Evolutionary conservation across 2,113 vertebrate genomes (phyloP).

Genomic region (Dinomys branickii): DNA sequence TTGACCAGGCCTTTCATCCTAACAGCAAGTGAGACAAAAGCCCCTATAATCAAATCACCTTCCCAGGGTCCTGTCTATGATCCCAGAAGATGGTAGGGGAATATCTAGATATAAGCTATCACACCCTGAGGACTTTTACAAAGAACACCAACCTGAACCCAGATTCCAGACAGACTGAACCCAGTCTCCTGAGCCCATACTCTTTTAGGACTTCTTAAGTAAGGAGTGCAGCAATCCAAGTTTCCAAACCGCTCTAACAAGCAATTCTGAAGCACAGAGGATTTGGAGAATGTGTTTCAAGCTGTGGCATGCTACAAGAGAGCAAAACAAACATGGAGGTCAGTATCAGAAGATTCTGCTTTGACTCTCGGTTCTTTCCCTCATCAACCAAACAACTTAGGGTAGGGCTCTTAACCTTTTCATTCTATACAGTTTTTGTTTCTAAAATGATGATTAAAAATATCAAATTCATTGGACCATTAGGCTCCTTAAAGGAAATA

Average conservation of each 20-base stretch:
- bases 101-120: background rate
- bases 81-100: background rate
- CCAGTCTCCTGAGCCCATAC: background rate
- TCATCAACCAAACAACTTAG: too few species aligned
- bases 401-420: background rate
- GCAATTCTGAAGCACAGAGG: too few species aligned
- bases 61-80: background rate
- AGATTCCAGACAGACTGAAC: background rate
- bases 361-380: background rate
- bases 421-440: background rate
- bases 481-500: background rate
- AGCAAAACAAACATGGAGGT: accelerated
- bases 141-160: background rate
- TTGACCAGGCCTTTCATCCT: background rate
- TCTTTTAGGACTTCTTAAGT: background rate
- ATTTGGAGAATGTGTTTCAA: background rate
- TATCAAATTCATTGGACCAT: background rate
- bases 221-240: background rate
- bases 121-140: background rate
- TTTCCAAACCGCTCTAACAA: background rate
- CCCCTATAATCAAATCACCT: background rate
- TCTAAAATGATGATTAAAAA: background rate
- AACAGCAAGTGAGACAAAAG: background rate
- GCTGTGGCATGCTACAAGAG: accelerated
- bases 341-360: background rate